Evolutionary conservation across 2,113 vertebrate species (phyloP), one percentile per base, ranked within the genome.

Genomic region (Theristicus caerulescens): DNA sequence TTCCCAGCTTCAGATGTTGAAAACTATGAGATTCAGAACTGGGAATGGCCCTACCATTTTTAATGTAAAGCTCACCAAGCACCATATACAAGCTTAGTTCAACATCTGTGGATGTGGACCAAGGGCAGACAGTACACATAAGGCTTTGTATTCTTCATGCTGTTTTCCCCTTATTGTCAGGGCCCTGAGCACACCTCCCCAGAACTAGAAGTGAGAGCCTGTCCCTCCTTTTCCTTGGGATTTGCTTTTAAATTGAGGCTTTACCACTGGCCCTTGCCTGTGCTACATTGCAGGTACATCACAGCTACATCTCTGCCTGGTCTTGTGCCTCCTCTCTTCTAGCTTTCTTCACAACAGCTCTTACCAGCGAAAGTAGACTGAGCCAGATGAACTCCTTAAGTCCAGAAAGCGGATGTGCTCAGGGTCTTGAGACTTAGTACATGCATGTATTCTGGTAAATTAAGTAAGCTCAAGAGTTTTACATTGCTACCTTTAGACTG

Each of bases 201-300:
- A 34, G 16, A 88, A 25, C 29, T 27, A 47, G 31, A 38, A 55
- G 16, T n/a, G 19, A 32, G 2, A 58, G 9, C 5, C 10, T 55
- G 29, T 24, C 14, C 4, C 8, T 82, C 21, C 9, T 81, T 57
- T 62, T 25, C 82, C 22, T 31, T 44, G 44, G 18, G 16, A 88
- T 74, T 79, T 82, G 5, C 19, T 36, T 93, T 90, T n/a, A 46
- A 74, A 14, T 14, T 27, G 31, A 47, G 32, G 21, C 15, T 93
- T 93, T 83, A 54, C 17, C 2, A 0, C 27, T 16, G 51, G 7
- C 7, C 27, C 46, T 79, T 0, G 0, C 27, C 40, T 78, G 27
- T 72, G 29, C 26, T 81, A 64, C 0, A 0, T 8, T 42, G 42
- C 36, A 61, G 25, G 7, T 34, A 17, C 32, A 66, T 42, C 80